Evolutionary conservation across 2,888 invertebrate species (phyloP), one percentile per base, ranked within the genome.

Genomic region (Sinodicranocentrus sp.): DNA sequence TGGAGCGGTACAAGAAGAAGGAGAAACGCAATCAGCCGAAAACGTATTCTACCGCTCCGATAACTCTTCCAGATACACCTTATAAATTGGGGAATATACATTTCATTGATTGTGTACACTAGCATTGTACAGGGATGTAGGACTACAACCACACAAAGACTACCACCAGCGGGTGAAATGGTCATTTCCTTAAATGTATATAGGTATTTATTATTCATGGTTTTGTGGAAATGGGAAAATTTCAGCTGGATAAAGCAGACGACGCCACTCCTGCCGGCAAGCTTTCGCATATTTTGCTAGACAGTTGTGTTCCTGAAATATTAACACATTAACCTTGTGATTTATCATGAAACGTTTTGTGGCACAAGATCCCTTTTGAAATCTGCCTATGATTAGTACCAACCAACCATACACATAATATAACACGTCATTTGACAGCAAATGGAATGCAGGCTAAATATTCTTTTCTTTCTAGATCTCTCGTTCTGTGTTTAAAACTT

Each of bases 141-240:
- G 21, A 1, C n/a, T 19, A 48, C 26, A 17, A n/a, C 33, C 48
- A 8, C 28, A 59, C 13, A 33, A 33, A 33, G 5, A 33, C 33
- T n/a, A n/a, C n/a, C 25, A 21, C n/a, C 43, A 72, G 28, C 15
- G 63, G 2, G 8, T 26, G n/a, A 33, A 72, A 61, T 13, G 15
- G 48, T 48, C 63, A 63, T 75, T 75, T 26, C 43, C 63, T 63
- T 48, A 48, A 75, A 75, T 63, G 63, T 15, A 23, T 52, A 17
- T n/a, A 52, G 15, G 43, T 52, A 28, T 75, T 63, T 61, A 72
- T 72, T 72, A 72, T 72, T 72, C 72, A 72, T 59, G 13, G 72
- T 21, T 17, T 43, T 72, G 25, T 26, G 25, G 43, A 57, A 72
- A 72, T 61, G 72, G 61, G 23, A 72, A 54, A 33, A 59, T 57